phyloP scores from a whole-genome alignment of 2,797 vertebrate genomes.

The Pantherophis vulpinus region DNA sequence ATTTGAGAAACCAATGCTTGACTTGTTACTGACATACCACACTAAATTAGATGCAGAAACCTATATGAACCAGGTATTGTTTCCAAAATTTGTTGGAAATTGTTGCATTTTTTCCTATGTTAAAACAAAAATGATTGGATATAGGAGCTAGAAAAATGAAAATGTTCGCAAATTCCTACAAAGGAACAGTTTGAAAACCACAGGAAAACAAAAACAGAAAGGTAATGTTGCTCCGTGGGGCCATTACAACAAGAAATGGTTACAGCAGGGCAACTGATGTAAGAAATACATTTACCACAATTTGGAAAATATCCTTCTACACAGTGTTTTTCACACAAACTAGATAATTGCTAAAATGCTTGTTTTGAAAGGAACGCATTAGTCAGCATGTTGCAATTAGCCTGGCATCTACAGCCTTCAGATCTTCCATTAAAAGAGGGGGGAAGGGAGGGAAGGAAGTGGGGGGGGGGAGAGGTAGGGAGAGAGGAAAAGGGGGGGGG shows the following conservation, averaged over 20 bases:
- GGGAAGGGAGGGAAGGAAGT: too few relatives aligned
- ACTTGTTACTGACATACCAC: neutral
- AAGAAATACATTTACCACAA: accelerated
- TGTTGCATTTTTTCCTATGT: neutral
- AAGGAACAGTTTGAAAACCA: neutral
- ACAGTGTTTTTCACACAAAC: neutral
- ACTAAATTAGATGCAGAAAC: neutral
- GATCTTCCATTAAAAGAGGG: neutral
- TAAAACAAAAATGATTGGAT: neutral
- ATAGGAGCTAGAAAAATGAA: neutral
- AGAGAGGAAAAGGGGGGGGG: too few relatives aligned
- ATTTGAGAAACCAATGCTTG: neutral
- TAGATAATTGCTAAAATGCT: neutral
- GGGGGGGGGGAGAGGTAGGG: too few relatives aligned
- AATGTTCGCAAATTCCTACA: neutral
- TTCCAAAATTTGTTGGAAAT: neutral
- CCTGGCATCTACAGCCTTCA: neutral
- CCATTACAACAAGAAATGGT: neutral
- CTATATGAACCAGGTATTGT: neutral
- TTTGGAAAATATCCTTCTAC: neutral
- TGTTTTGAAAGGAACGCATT: neutral
- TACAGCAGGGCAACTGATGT: neutral
- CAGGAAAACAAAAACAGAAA: neutral
- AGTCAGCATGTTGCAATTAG: neutral
- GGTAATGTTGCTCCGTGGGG: neutral